These are phyloP conservation scores for Heliconius erato DNA, from an alignment of 2,888 invertebrate species.

Conservation along the genomic window DNA sequence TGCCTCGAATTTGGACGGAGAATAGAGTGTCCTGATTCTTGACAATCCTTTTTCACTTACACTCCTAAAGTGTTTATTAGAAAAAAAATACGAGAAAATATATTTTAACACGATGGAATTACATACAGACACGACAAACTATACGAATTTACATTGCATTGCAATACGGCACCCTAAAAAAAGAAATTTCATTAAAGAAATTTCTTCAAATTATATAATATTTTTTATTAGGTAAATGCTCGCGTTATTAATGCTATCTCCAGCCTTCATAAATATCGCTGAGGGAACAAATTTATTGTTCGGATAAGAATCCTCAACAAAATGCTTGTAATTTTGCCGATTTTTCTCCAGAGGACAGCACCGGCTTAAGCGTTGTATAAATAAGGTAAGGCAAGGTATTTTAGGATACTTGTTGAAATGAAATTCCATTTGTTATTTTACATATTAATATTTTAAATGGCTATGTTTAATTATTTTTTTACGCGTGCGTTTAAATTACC, in stretches of 20 bases:
- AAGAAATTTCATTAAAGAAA: conserved; percentile 42
- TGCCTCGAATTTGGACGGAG: too few relatives aligned
- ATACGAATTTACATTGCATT: too few relatives aligned
- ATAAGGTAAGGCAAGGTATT: conserved; percentile 29
- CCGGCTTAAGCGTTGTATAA: conserved; percentile 27
- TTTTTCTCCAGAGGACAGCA: conserved; percentile 60
- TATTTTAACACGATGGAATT: too few relatives aligned
- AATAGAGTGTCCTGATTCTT: too few relatives aligned
- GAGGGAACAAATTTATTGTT: conserved; percentile 71
- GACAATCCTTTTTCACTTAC: too few relatives aligned
- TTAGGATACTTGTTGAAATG: conserved; percentile 20
- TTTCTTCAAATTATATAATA: conserved; percentile 47
- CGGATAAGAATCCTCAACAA: conserved; percentile 72
- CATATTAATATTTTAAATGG: conserved; percentile 7
- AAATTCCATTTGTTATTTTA: conserved; percentile 16
- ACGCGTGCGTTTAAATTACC: background rate
- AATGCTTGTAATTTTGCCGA: conserved; percentile 76
- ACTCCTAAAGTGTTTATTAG: too few relatives aligned
- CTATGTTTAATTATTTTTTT: background rate
- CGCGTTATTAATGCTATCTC: conserved; percentile 55
- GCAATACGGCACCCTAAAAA: background rate
- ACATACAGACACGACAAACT: background rate
- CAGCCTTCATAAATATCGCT: conserved; percentile 69
- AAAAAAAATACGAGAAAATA: background rate
- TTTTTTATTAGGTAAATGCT: conserved; percentile 55